Conservation (phyloP, 2,113 vertebrate genomes). For the Syngnathus typhle region DNA sequence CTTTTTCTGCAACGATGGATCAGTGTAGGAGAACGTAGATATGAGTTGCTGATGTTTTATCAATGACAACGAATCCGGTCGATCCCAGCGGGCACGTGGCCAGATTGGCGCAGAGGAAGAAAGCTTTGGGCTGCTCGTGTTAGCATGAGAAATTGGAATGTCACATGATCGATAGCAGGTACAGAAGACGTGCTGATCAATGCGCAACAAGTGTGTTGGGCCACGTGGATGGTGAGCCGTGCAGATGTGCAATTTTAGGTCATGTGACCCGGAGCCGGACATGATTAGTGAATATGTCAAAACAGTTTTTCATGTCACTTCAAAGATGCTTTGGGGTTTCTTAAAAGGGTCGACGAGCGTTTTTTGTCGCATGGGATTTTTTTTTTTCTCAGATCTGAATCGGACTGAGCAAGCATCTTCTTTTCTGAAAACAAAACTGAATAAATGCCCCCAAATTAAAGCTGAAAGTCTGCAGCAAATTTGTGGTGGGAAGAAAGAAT, state of each 20-base stretch:
- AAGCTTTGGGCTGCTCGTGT: neutral
- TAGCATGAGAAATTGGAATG: neutral
- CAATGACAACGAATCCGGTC: constrained; percentile 27
- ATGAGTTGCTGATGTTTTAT: constrained; percentile 43
- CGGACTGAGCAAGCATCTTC: too few species aligned
- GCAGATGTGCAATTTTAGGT: constrained; percentile 43
- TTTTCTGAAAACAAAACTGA: too few species aligned
- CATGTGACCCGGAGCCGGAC: constrained; percentile 20
- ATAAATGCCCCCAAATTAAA: too few species aligned
- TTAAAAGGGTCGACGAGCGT: neutral
- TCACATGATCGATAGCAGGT: constrained; percentile 52
- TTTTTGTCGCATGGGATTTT: neutral
- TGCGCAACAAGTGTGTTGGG: constrained; percentile 44
- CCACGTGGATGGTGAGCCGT: constrained; percentile 8
- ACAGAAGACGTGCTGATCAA: constrained; percentile 47
- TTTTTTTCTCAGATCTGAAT: too few species aligned
- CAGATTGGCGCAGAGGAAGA: constrained; percentile 34
- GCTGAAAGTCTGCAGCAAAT: too few species aligned
- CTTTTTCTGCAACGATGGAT: constrained; percentile 29
- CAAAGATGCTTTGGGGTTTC: neutral
- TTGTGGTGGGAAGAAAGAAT: too few species aligned
- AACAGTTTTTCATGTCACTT: neutral
- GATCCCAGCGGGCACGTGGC: constrained; percentile 37
- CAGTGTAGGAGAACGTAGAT: constrained; percentile 26
- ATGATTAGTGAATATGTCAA: neutral